Evolutionary conservation across 2,888 invertebrate genomes (phyloP).

Genomic region (Hermaeophaga mercurialis): DNA sequence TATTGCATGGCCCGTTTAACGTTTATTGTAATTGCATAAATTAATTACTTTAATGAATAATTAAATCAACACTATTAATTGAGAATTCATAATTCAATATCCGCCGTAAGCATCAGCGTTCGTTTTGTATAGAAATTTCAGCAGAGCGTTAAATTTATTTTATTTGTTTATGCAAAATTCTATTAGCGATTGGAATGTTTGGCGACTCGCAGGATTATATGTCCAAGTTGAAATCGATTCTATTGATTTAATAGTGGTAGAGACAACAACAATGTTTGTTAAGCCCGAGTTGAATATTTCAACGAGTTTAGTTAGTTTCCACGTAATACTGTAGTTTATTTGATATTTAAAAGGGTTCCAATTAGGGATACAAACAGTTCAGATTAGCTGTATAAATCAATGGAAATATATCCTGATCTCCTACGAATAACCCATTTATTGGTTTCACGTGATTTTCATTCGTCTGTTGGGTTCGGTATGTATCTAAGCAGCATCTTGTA

Average conservation of each 20-base stretch:
- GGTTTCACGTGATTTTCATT: too few species aligned
- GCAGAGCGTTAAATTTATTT: constrained; percentile 27
- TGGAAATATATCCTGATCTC: too few species aligned
- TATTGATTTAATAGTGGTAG: constrained; percentile 4
- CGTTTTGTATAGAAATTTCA: constrained; percentile 20
- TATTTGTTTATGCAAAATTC: constrained; percentile 33
- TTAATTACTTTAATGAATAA: constrained; percentile 31
- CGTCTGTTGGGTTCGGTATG: too few species aligned
- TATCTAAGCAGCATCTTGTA: too few species aligned
- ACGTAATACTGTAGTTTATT: constrained; percentile 1
- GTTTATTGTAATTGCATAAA: constrained; percentile 29
- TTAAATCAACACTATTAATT: constrained; percentile 34
- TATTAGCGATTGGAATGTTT: constrained; percentile 23
- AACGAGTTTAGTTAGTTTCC: not conserved
- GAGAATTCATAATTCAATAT: constrained; percentile 34
- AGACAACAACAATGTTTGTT: constrained; percentile 6
- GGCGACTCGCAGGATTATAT: constrained; percentile 6
- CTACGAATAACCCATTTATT: too few species aligned
- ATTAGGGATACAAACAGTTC: not conserved
- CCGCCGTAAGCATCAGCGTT: constrained; percentile 20
- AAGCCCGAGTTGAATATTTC: constrained; percentile 14
- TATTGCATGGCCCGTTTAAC: constrained; percentile 17
- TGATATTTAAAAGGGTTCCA: constrained; percentile 1
- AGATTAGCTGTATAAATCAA: not conserved
- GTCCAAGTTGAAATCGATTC: constrained; percentile 1